Conservation (phyloP, 1,140 invertebrate species). For the Caerostris extrusa region DNA sequence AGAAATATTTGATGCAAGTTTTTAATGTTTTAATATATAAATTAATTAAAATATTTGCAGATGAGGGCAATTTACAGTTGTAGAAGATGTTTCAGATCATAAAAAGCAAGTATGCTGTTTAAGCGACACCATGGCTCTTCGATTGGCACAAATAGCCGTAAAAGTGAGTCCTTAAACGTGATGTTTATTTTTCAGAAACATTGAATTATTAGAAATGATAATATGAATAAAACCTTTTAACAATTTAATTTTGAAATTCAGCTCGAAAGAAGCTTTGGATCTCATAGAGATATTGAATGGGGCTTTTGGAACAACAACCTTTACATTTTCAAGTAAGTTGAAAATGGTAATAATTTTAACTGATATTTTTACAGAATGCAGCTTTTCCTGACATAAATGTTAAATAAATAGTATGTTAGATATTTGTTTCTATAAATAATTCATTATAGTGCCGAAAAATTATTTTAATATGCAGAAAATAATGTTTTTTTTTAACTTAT, state of each 20-base stretch:
- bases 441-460: no score
- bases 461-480: no score
- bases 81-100: slow-evolving; percentile 48
- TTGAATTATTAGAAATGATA: background rate
- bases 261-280: slow-evolving; percentile 60
- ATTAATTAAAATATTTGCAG: background rate
- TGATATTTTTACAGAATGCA: no score
- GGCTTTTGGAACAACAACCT: slow-evolving; percentile 57
- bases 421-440: no score
- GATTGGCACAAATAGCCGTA: slow-evolving; percentile 58
- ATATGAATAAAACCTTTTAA: no score
- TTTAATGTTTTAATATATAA: no score
- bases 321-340: slow-evolving; percentile 68
- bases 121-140: slow-evolving; percentile 53
- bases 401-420: no score
- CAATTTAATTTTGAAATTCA: background rate
- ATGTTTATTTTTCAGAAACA: background rate
- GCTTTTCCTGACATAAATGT: no score
- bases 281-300: slow-evolving; percentile 78
- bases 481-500: no score
- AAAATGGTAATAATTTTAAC: no score
- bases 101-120: slow-evolving; percentile 53
- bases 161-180: background rate
- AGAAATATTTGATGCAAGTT: no score
- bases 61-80: background rate